phyloP scores from a whole-genome alignment of 2,888 invertebrate genomes.

The Norana najaformis region DNA sequence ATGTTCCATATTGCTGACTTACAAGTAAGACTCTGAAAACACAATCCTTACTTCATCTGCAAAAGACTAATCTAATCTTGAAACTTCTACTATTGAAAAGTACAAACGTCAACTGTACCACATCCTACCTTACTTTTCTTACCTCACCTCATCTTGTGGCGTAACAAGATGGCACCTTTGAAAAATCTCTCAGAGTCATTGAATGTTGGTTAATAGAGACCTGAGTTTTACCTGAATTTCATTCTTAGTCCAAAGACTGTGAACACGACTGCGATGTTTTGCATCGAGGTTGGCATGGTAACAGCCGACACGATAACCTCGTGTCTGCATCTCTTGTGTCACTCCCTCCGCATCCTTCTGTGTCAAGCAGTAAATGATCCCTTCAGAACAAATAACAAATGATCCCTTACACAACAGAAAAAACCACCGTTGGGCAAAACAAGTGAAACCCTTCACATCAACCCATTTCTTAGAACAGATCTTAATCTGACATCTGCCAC shows the following conservation, averaged over 20 bases:
- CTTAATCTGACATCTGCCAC: neutral
- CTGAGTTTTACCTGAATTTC: slow-evolving; percentile 72
- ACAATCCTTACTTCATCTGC: too few species aligned
- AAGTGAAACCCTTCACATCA: slow-evolving; percentile 64
- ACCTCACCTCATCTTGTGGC: too few species aligned
- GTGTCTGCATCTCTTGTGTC: slow-evolving; percentile 68
- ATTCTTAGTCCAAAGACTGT: slow-evolving; percentile 79
- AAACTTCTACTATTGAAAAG: too few species aligned
- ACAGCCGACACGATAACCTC: slow-evolving; percentile 73
- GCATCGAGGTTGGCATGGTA: slow-evolving; percentile 84
- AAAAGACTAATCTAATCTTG: too few species aligned
- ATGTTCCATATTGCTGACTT: too few species aligned
- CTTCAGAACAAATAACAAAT: slow-evolving; percentile 58
- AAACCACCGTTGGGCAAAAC: neutral
- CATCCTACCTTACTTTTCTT: too few species aligned
- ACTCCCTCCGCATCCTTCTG: slow-evolving; percentile 82
- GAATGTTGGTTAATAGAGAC: too few species aligned
- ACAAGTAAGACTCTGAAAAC: too few species aligned
- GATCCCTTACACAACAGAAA: neutral
- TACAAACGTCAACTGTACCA: too few species aligned
- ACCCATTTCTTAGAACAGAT: slow-evolving; percentile 58
- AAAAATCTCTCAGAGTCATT: too few species aligned
- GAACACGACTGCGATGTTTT: slow-evolving; percentile 73
- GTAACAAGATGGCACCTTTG: too few species aligned
- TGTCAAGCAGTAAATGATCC: slow-evolving; percentile 88